Evolutionary conservation across 2,797 vertebrate species (phyloP), one percentile per base, ranked within the genome.

Genomic region (Apogon talboti): DNA sequence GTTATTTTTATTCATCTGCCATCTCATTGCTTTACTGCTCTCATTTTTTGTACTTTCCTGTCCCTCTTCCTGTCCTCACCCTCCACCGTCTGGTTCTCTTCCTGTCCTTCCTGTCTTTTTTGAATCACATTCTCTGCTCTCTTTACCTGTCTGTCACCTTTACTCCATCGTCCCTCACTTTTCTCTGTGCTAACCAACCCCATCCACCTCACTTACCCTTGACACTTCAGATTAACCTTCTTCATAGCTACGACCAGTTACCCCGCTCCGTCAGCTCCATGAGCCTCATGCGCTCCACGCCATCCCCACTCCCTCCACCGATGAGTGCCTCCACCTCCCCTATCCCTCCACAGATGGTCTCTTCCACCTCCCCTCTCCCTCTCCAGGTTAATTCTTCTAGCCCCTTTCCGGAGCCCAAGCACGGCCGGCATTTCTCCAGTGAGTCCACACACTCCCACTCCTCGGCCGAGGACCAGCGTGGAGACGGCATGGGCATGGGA

Each of bases 391-490:
- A 95, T 67, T 96, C 96, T 15, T 95, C 96, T 7, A 96, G 95
- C 66, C 96, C 95, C 5, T 96, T 95, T 87, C 96, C 96, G 0
- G 95, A 96, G 87, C 89, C 91, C 74, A 96, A 95, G 68, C 93
- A 94, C 0, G 88, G 94, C 0, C 93, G 95, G 2, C 95, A 96
- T 75, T 95, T 96, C 72, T 95, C 96, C 79, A 96, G 95, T 0
- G 95, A 96, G 74, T 96, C 96, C 3, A 95, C 95, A 0, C 95
- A 98, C 64, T 96, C 96, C 15, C 93, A 95, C 70, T 96, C 95
- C 28, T 95, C 95, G 0, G 94, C 95, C 0, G 94, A 94, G 81
- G 95, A 97, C 48, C 93, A 94, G 42, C 89, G 89, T 38, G 94
- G 93, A 43, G 95, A 94, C 0, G 58, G 85, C 33, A 78, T 87